These are phyloP conservation scores for Eremophila alpestris DNA, from an alignment of 2,797 vertebrate species.

Conservation along the genomic window DNA sequence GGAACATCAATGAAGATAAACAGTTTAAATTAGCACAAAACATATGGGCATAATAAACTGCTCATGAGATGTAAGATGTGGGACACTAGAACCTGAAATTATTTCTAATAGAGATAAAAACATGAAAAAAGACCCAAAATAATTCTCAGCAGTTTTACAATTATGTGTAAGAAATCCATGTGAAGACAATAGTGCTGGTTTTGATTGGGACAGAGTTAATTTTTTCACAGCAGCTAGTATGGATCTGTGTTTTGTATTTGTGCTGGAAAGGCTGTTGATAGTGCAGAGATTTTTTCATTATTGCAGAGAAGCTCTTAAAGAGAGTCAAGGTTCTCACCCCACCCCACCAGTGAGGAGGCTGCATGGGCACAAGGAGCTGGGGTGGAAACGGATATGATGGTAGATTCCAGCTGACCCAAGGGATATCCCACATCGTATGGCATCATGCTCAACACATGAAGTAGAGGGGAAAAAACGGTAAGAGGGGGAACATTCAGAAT, in stretches of 20 bases:
- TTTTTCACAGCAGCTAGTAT: not conserved
- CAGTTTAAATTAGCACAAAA: not conserved
- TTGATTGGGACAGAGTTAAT: not conserved
- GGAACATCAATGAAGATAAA: not conserved
- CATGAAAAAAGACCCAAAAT: not conserved
- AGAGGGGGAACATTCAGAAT: no score
- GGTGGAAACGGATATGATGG: not conserved
- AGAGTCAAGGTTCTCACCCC: not conserved
- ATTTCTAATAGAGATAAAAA: not conserved
- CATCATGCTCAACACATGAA: not conserved
- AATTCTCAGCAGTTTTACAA: not conserved
- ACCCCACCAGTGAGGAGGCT: not conserved
- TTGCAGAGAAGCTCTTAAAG: not conserved
- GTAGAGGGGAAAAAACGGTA: not conserved
- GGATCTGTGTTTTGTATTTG: not conserved
- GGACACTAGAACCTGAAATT: not conserved
- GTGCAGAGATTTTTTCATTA: not conserved
- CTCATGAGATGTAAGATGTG: not conserved
- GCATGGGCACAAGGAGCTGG: not conserved
- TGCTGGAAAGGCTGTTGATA: not conserved
- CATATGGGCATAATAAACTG: not conserved
- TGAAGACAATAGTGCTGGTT: not conserved
- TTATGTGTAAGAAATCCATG: not conserved
- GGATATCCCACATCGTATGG: not conserved
- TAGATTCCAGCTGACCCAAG: not conserved